Percentiles rank a stretch among this genome's conserved stretches.
These are phyloP conservation scores for Echiichthys vipera DNA, from an alignment of 2,797 vertebrate genomes.

Conservation along the genomic window DNA sequence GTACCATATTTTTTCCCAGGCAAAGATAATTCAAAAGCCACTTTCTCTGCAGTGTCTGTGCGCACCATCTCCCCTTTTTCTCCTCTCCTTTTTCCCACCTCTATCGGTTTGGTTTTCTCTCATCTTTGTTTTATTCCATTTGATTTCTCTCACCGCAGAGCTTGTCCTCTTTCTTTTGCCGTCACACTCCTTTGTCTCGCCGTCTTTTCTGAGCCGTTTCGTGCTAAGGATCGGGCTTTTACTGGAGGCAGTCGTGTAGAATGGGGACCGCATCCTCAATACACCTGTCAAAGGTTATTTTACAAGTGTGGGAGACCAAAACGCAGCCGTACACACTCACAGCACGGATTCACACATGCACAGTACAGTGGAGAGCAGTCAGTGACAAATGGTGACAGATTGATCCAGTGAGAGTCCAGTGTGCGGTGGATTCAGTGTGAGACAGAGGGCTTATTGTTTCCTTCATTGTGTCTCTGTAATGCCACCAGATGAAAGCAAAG, in stretches of 20 bases:
- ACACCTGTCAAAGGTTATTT: slow-evolving; percentile 66
- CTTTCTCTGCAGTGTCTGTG: slow-evolving; percentile 22
- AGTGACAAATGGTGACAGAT: slow-evolving; percentile 80
- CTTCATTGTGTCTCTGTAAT: slow-evolving; percentile 15
- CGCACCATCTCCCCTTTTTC: slow-evolving; percentile 13
- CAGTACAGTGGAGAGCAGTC: slow-evolving; percentile 38
- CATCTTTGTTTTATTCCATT: slow-evolving; percentile 34
- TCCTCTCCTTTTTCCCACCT: slow-evolving; percentile 2
- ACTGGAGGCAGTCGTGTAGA: slow-evolving; percentile 62
- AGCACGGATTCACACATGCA: slow-evolving; percentile 27
- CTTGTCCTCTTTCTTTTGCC: slow-evolving; percentile 13
- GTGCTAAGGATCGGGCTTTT: slow-evolving; percentile 78
- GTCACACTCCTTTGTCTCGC: slow-evolving; percentile 45
- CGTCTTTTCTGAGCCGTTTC: slow-evolving; percentile 50
- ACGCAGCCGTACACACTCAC: slow-evolving; percentile 23
- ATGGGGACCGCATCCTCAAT: slow-evolving; percentile 61
- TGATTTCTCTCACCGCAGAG: slow-evolving; percentile 35
- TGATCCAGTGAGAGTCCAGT: slow-evolving; percentile 66
- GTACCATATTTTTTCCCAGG: slow-evolving; percentile 57
- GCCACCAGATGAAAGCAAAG: slow-evolving; percentile 1
- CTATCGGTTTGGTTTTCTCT: slow-evolving; percentile 25
- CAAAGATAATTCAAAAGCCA: slow-evolving; percentile 50
- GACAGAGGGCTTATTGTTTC: not conserved
- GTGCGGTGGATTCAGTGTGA: no score
- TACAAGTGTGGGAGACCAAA: slow-evolving; percentile 48